phyloP scores from a whole-genome alignment of 2,797 vertebrate genomes.

The Triplophysa yarkandensis region DNA sequence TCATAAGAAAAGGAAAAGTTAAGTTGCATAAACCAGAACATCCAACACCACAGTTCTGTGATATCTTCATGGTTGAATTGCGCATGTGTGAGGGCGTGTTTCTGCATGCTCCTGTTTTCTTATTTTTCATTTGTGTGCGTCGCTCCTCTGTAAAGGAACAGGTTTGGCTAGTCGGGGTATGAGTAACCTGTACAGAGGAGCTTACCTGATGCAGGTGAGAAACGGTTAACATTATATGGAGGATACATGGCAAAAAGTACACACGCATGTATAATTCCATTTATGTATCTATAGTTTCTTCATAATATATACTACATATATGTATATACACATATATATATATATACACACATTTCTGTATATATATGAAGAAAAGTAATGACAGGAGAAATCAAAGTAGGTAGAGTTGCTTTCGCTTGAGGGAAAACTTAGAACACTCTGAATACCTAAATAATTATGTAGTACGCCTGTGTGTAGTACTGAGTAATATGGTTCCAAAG shows the following conservation, averaged over 20 bases:
- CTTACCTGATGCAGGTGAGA: constrained; percentile 59
- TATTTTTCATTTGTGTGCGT: constrained; percentile 30
- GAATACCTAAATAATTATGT: constrained; percentile 55
- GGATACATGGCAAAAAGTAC: constrained; percentile 69
- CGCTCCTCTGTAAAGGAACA: constrained; percentile 52
- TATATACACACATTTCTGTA: constrained; percentile 36
- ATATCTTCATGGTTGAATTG: constrained; percentile 53
- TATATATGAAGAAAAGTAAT: constrained; percentile 58
- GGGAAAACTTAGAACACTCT: constrained; percentile 60
- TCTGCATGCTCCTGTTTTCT: constrained; percentile 26
- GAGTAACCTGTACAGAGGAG: constrained; percentile 57
- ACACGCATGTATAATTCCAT: constrained; percentile 40
- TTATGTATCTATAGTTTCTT: constrained; percentile 47
- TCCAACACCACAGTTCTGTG: constrained; percentile 62
- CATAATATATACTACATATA: constrained; percentile 16
- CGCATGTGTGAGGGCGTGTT: constrained; percentile 47
- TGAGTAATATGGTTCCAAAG: constrained; percentile 46
- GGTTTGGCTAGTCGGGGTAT: constrained; percentile 59
- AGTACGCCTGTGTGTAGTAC: constrained; percentile 62
- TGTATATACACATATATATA: constrained; percentile 13
- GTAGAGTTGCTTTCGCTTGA: constrained; percentile 59
- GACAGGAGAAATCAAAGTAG: constrained; percentile 63
- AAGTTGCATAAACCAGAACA: constrained; percentile 63
- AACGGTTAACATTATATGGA: constrained; percentile 40
- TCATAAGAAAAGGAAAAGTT: constrained; percentile 49